Conservation (phyloP, 2,888 invertebrate species). For the Scaptomyza polygonia region DNA sequence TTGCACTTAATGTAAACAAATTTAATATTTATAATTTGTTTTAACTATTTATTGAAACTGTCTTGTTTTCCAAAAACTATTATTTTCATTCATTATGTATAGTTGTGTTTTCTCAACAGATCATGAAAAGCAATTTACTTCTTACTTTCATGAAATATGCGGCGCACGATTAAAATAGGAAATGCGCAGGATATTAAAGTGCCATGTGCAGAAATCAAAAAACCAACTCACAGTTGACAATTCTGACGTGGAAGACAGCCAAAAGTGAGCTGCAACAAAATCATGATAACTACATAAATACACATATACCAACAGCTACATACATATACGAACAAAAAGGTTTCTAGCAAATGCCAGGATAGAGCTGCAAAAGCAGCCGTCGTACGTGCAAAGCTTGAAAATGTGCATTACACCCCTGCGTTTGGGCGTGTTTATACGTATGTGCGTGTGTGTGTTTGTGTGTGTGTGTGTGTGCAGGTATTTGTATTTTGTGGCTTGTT, state of each 20-base stretch:
- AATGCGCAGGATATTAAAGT: constrained; percentile 40
- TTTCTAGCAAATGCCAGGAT: constrained; percentile 31
- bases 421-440: constrained; percentile 1
- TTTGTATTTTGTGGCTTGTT: constrained; percentile 35
- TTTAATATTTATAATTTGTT: no score
- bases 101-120: neutral
- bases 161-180: constrained; percentile 17
- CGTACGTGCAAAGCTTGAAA: constrained; percentile 58
- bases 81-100: neutral
- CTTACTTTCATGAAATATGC: neutral
- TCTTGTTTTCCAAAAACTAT: no score
- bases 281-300: constrained; percentile 9
- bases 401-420: constrained; percentile 28
- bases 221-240: constrained; percentile 42
- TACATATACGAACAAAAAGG: constrained; percentile 18
- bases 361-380: constrained; percentile 18
- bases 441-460: constrained; percentile 8
- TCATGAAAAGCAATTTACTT: neutral
- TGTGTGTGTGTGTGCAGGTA: constrained; percentile 15
- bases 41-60: no score
- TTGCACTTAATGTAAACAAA: no score
- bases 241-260: constrained; percentile 31
- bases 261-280: constrained; percentile 25
- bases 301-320: neutral
- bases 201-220: constrained; percentile 40